Evolutionary conservation across 2,797 vertebrate genomes (phyloP).

Genomic region (Chloroceryle inda): DNA sequence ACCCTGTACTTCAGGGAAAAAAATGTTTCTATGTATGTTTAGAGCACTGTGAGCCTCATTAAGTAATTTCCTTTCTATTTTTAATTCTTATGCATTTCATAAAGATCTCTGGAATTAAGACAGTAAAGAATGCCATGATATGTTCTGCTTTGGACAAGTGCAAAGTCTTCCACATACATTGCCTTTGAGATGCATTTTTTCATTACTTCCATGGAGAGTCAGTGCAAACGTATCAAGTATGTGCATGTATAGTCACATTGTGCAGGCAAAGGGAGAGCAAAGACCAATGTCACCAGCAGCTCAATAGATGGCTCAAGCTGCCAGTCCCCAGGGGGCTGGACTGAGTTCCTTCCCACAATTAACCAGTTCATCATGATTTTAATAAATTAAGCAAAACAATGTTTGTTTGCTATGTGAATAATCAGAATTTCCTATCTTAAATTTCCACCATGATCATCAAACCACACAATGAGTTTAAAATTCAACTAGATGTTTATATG

Average conservation of each 20-base stretch:
- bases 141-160: neutral
- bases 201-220: neutral
- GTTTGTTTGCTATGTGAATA: neutral
- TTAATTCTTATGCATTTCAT: neutral
- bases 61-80: neutral
- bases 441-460: neutral
- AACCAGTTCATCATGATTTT: neutral
- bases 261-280: neutral
- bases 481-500: neutral
- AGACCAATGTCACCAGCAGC: neutral
- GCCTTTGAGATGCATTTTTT: neutral
- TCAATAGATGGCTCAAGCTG: neutral
- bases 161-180: neutral
- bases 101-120: neutral
- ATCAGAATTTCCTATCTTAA: neutral
- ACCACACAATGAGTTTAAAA: neutral
- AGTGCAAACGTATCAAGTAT: neutral
- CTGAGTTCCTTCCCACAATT: neutral
- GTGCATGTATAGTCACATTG: rapidly evolving
- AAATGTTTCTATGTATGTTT: rapidly evolving
- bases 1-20: neutral
- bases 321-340: rapidly evolving
- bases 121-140: neutral
- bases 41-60: neutral
- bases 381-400: neutral